Percentiles rank a stretch among this genome's conserved stretches.
phyloP scores from a whole-genome alignment of 2,113 vertebrate genomes.

The Forbesichthys papilliferus region DNA sequence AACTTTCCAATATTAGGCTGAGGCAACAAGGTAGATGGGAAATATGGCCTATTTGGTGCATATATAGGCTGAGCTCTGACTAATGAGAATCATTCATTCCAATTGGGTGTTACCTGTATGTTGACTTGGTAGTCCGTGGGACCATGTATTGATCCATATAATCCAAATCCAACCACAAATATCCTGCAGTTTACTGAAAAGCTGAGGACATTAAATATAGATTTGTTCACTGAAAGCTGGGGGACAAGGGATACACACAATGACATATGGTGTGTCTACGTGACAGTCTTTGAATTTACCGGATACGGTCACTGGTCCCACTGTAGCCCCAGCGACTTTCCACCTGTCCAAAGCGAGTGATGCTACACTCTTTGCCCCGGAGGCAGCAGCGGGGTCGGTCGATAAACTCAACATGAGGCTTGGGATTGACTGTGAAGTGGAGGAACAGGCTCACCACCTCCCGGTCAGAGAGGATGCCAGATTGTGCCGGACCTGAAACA shows the following conservation, averaged over 20 bases:
- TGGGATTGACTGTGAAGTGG: conserved; percentile 96
- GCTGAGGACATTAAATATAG: conserved; percentile 62
- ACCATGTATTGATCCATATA: conserved; percentile 94
- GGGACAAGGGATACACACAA: no score
- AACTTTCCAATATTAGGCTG: no score
- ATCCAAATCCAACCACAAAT: conserved; percentile 93
- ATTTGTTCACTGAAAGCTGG: no score
- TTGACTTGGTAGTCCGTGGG: conserved; percentile 97
- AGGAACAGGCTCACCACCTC: conserved; percentile 97
- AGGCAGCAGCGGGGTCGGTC: conserved; percentile 95
- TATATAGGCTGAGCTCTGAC: neutral
- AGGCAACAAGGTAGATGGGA: no score
- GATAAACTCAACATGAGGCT: conserved; percentile 93
- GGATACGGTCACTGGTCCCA: conserved; percentile 94
- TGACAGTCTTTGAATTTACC: conserved; percentile 70
- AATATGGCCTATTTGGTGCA: neutral
- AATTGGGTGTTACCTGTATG: conserved; percentile 81
- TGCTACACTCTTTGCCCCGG: conserved; percentile 94
- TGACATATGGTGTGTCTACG: no score
- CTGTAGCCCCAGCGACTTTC: conserved; percentile 99
- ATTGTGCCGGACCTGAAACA: conserved; percentile 90
- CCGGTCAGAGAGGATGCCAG: conserved; percentile 90
- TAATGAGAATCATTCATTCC: conserved; percentile 9
- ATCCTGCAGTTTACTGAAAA: conserved; percentile 94
- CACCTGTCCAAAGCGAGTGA: conserved; percentile 95